A percentile compares a stretch with the other conserved stretches of the same genome.
phyloP scores from a whole-genome alignment of 2,113 vertebrate genomes.

The Pachypanchax playfairii region DNA sequence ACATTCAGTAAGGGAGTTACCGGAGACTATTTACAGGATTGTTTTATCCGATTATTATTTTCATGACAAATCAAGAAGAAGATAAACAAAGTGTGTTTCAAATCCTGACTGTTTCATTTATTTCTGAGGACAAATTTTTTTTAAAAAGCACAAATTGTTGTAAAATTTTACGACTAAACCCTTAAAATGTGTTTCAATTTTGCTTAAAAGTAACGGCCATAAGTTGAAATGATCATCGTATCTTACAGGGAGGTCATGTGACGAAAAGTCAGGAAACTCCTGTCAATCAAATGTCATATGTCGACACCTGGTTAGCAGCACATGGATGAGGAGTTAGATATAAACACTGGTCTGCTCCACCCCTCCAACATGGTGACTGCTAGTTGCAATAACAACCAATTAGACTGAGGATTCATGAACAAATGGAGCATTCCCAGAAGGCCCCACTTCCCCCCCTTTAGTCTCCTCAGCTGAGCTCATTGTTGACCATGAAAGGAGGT shows the following conservation, averaged over 20 bases:
- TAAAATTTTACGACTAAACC: too few species aligned
- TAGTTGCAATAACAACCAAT: conserved; percentile 76
- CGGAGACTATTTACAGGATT: too few species aligned
- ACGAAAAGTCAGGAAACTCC: conserved; percentile 4
- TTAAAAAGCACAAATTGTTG: too few species aligned
- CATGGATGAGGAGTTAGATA: conserved; percentile 31
- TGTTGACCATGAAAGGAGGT: conserved; percentile 84
- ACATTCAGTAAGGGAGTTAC: too few species aligned
- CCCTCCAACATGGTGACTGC: conserved; percentile 66
- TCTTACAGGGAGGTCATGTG: background rate
- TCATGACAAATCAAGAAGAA: too few species aligned
- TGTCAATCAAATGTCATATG: conserved; percentile 10
- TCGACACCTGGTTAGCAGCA: conserved; percentile 21
- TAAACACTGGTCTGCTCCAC: conserved; percentile 55
- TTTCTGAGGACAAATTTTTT: too few species aligned
- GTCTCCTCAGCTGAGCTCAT: conserved; percentile 78
- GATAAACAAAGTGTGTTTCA: too few species aligned
- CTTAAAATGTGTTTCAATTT: too few species aligned
- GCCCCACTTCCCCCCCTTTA: conserved; percentile 60
- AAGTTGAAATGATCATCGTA: background rate
- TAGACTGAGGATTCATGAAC: conserved; percentile 74
- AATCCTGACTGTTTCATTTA: too few species aligned
- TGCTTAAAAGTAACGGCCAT: too few species aligned
- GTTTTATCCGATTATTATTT: too few species aligned
- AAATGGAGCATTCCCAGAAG: conserved; percentile 75